These are phyloP conservation scores for Rhinogobio ventralis DNA, from an alignment of 2,797 vertebrate species.

Conservation along the genomic window DNA sequence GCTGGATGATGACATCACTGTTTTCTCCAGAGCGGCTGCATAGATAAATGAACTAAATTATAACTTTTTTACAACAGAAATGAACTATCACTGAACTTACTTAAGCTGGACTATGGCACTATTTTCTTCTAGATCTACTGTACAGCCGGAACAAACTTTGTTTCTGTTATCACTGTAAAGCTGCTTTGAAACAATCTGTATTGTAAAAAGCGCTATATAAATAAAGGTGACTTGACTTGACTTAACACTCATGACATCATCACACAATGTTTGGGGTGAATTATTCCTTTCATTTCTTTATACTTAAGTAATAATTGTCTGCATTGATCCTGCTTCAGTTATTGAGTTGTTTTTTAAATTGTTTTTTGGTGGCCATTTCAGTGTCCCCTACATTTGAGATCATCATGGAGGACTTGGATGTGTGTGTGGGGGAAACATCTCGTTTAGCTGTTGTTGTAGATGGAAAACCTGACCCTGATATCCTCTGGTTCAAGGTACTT, in stretches of 20 bases:
- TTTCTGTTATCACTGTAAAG: too few relatives aligned
- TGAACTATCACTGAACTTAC: too few relatives aligned
- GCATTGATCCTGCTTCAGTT: not conserved
- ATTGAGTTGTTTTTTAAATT: not conserved
- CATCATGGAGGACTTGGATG: conserved; percentile 97
- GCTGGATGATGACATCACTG: too few relatives aligned
- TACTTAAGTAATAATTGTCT: not conserved
- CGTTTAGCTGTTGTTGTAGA: conserved; percentile 89
- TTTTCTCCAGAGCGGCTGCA: too few relatives aligned
- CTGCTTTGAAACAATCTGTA: too few relatives aligned
- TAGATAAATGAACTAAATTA: too few relatives aligned
- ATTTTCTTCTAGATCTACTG: too few relatives aligned
- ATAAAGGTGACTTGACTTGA: too few relatives aligned
- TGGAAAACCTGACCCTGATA: conserved; percentile 91
- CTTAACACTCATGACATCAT: not conserved
- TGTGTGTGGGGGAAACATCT: conserved; percentile 83
- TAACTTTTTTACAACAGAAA: too few relatives aligned
- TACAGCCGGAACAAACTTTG: too few relatives aligned
- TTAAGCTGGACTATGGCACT: too few relatives aligned
- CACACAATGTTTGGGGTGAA: not conserved
- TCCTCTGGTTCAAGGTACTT: conserved; percentile 93
- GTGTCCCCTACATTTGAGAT: conserved; percentile 92
- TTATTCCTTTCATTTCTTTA: not conserved
- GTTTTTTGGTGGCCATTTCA: conserved; percentile 60
- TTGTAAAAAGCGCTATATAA: too few relatives aligned